A percentile compares a stretch with the other conserved stretches of the same genome.
Conservation (phyloP, 30 jellyfish, hydroid and myxozoan genomes). For the Nemopilema nomurai region DNA sequence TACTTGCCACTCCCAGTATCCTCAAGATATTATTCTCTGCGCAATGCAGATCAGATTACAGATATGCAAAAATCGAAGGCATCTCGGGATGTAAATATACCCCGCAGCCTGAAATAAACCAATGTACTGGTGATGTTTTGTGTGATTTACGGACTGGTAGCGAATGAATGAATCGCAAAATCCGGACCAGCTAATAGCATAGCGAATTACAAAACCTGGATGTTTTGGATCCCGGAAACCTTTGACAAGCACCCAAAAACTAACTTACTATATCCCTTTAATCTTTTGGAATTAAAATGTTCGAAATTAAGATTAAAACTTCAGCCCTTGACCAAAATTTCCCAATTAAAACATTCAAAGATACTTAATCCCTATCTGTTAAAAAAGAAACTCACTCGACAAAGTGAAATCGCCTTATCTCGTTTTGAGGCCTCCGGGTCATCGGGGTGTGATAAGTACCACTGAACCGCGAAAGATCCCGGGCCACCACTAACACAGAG, state of each 20-base stretch:
- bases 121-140: not conserved
- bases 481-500: not conserved
- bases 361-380: not conserved
- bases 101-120: no score
- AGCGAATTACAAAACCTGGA: not conserved
- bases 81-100: no score
- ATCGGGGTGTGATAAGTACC: not conserved
- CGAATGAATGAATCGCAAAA: not conserved
- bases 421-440: not conserved
- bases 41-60: no score
- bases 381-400: not conserved
- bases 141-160: not conserved
- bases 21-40: no score
- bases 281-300: not conserved
- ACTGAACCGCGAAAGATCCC: not conserved
- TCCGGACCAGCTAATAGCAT: not conserved
- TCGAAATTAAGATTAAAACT: not conserved
- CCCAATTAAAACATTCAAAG: not conserved
- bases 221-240: not conserved
- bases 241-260: not conserved
- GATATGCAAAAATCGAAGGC: no score
- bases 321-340: not conserved
- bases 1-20: no score
- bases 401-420: not conserved
- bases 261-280: not conserved